Conservation (phyloP, 2,888 invertebrate genomes). For the Thereva nobilitata region DNA sequence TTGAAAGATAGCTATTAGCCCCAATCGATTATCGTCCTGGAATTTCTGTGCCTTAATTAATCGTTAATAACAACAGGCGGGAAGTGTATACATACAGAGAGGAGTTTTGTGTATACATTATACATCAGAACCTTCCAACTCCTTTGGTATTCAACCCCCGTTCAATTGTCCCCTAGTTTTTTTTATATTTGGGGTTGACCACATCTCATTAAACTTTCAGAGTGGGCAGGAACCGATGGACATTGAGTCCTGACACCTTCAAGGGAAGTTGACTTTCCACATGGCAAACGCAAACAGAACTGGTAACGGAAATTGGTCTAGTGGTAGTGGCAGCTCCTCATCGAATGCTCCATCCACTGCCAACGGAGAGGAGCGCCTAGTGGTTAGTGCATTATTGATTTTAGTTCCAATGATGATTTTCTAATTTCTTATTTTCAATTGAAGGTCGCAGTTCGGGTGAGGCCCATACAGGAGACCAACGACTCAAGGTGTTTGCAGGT, state of each 20-base stretch:
- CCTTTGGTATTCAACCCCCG: too few relatives aligned
- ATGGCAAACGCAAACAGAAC: constrained; percentile 30
- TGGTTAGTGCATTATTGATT: constrained; percentile 48
- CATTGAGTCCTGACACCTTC: neutral
- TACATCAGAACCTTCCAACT: too few relatives aligned
- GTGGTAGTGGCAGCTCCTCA: constrained; percentile 48
- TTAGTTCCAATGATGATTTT: neutral
- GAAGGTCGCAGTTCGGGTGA: constrained; percentile 85
- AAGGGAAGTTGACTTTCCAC: neutral
- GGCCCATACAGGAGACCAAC: constrained; percentile 80
- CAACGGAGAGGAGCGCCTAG: constrained; percentile 54
- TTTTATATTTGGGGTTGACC: too few relatives aligned
- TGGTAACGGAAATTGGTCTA: constrained; percentile 52
- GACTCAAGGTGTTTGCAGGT: constrained; percentile 59
- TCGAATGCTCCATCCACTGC: constrained; percentile 48
- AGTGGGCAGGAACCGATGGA: constrained; percentile 4
- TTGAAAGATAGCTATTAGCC: too few relatives aligned
- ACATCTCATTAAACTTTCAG: constrained; percentile 5
- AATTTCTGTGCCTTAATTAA: too few relatives aligned
- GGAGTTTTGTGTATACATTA: too few relatives aligned
- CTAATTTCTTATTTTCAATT: constrained; percentile 5
- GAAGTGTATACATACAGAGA: too few relatives aligned
- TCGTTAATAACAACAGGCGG: too few relatives aligned
- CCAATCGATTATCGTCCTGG: too few relatives aligned
- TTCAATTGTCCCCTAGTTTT: too few relatives aligned